Base-by-base conservation (phyloP, 2,113 vertebrate genomes). In the Cryptoleucopteryx plumbea region DNA sequence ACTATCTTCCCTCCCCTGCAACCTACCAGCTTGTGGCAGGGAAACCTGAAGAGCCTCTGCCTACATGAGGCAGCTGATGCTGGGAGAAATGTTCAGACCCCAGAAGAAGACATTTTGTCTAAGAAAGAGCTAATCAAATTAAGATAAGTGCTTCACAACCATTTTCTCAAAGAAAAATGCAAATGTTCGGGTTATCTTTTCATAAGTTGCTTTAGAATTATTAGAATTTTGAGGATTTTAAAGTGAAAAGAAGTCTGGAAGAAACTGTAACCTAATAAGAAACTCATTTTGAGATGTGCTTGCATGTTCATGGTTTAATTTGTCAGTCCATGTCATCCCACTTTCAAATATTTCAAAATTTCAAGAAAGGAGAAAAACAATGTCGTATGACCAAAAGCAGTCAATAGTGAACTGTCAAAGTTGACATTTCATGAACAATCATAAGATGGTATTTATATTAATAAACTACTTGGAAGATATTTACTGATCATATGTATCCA, bases 101-200 rank as follows among this genome's bases (percentile, higher is more conserved):
- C 17, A 52, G n/a, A 86, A 59, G 3, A 68, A 12, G 8, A 40
- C 3, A 65, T 25, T 72, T 65, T 45, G 1, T 58, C 56, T 65
- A 45, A 13, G 7, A 59, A 80, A 77, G 11, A 31, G 45, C 7
- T 73, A 61, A 77, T 18, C 2, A 78, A 59, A 52, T 50, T 52
- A 67, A 48, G 47, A 23, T 48, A 48, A 61, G 2, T 23, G 0
- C 3, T 63, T 74, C 48, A 34, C 14, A 78, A 71, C 67, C 2
- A 48, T 79, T 94, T 90, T 83, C 8, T 65, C 29, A 65, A 80
- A 68, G 11, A 62, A 74, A 58, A 88, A 66, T 47, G 10, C 1
- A 31, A 63, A 22, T 23, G 0, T 40, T 52, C 31, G 1, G 12
- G 2, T 0, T 45, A 38, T 50, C 55, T 56, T 43, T 58, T 58